These are phyloP conservation scores for Drosophila rellima DNA, from an alignment of 2,888 invertebrate genomes.

Conservation along the genomic window DNA sequence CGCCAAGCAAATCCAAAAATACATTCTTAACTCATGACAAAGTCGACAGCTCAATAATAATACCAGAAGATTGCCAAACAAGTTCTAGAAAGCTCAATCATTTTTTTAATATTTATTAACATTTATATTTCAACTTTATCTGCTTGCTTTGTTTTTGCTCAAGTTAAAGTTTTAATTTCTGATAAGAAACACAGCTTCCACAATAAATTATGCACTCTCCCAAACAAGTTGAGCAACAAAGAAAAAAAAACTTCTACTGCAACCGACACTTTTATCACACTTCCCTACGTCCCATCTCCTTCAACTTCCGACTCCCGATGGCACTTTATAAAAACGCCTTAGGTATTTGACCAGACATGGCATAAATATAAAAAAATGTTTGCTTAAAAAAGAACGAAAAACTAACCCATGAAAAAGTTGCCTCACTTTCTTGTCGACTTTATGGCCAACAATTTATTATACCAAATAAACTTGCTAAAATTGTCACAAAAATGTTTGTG, in stretches of 20 bases:
- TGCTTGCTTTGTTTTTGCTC: neutral
- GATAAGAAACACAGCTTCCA: slow-evolving; percentile 8
- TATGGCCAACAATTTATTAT: slow-evolving; percentile 62
- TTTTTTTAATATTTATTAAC: neutral
- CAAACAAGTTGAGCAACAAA: slow-evolving; percentile 27
- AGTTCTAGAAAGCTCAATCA: neutral
- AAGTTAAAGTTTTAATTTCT: slow-evolving; percentile 36
- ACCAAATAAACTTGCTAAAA: slow-evolving; percentile 47
- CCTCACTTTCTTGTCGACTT: slow-evolving; percentile 27
- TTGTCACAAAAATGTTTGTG: slow-evolving; percentile 45
- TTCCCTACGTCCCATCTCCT: neutral
- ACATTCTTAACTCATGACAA: neutral
- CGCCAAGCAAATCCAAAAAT: slow-evolving; percentile 8
- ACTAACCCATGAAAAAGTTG: slow-evolving; percentile 56
- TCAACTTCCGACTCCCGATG: neutral
- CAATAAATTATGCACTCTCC: slow-evolving; percentile 37
- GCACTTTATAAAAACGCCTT: slow-evolving; percentile 20
- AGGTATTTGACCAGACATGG: slow-evolving; percentile 38
- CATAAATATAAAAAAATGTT: slow-evolving; percentile 21
- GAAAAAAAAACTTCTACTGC: slow-evolving; percentile 33
- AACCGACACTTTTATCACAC: slow-evolving; percentile 28
- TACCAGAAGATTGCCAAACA: neutral
- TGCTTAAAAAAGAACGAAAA: slow-evolving; percentile 13
- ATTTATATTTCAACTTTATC: neutral
- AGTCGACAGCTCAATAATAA: slow-evolving; percentile 6